Conservation (phyloP, 2,797 vertebrate genomes). For the Melanotaenia maccullochi region DNA sequence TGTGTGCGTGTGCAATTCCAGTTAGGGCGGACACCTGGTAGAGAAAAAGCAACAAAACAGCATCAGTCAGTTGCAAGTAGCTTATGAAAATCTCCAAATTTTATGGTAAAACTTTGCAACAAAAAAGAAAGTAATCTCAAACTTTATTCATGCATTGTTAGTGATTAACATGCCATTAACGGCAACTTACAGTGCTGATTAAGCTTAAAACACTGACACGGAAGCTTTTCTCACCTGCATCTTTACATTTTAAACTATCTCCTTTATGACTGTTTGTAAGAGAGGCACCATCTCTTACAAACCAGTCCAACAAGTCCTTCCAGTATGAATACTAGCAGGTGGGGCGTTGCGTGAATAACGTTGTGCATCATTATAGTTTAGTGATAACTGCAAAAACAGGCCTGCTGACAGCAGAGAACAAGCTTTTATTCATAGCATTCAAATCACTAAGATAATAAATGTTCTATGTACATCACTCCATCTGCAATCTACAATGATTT, state of each 20-base stretch:
- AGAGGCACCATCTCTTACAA: conserved; percentile 7
- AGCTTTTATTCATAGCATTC: background rate
- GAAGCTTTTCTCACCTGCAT: conserved; percentile 20
- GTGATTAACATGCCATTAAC: background rate
- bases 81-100: background rate
- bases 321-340: background rate
- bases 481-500: background rate
- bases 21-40: conserved; percentile 36
- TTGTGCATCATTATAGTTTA: background rate
- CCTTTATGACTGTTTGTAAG: conserved; percentile 2
- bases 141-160: conserved; percentile 7
- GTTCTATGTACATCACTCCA: background rate
- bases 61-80: conserved; percentile 21
- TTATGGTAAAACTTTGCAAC: background rate
- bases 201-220: conserved; percentile 4
- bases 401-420: conserved; percentile 22
- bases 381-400: conserved; percentile 33
- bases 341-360: conserved; percentile 5
- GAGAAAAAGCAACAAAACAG: conserved; percentile 31
- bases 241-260: background rate
- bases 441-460: background rate
- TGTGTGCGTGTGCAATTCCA: conserved; percentile 13
- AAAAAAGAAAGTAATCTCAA: background rate
- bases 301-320: conserved; percentile 33
- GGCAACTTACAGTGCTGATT: background rate